Percentiles rank a stretch among this genome's conserved stretches.
These are phyloP conservation scores for Tretioscincus oriximinensis DNA, from an alignment of 2,113 vertebrate genomes.

Conservation along the genomic window DNA sequence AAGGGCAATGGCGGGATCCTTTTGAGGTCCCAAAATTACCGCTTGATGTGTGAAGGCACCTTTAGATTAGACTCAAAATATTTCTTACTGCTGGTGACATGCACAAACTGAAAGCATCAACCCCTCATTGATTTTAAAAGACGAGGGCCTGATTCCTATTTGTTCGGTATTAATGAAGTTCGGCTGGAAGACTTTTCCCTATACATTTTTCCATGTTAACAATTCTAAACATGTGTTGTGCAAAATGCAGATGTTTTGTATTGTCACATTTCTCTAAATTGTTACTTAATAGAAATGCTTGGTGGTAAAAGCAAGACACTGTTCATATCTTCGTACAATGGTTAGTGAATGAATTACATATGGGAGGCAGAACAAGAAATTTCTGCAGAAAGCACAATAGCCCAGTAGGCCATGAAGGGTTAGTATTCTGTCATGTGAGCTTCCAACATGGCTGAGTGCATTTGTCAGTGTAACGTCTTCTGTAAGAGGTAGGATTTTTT, in stretches of 20 bases:
- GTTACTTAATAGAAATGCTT: constrained; percentile 10
- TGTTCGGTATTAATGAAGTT: constrained; percentile 12
- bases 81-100: not conserved
- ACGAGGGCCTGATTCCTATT: not conserved
- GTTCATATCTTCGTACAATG: not conserved
- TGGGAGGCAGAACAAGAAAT: constrained; percentile 1
- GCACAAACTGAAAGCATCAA: not conserved
- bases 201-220: constrained; percentile 15
- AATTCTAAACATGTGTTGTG: not conserved
- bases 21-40: too few species aligned
- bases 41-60: not conserved
- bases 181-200: constrained; percentile 1
- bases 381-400: not conserved
- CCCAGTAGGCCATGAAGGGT: not conserved
- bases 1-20: too few species aligned
- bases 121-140: not conserved
- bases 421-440: not conserved
- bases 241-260: constrained; percentile 1
- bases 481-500: too few species aligned
- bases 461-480: too few species aligned
- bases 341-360: not conserved
- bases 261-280: not conserved
- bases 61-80: not conserved
- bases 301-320: constrained; percentile 3
- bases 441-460: not conserved